phyloP scores from a whole-genome alignment of 1,140 invertebrate genomes.

The Anoplophora glabripennis region DNA sequence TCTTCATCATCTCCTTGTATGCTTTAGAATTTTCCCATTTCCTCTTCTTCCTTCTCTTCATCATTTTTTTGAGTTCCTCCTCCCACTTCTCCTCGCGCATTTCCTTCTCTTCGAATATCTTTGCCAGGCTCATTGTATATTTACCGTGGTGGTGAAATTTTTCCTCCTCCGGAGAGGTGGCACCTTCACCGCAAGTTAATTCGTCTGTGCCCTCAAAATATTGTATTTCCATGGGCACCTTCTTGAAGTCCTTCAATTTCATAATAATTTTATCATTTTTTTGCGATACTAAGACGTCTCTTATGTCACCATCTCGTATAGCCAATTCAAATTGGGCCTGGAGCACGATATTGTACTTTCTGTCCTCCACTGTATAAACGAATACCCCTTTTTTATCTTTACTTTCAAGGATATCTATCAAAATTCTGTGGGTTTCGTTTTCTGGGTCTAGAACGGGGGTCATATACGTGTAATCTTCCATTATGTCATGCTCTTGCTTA shows the following conservation, averaged over 20 bases:
- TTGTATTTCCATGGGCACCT: constrained; percentile 67
- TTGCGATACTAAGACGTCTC: constrained; percentile 71
- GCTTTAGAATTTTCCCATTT: constrained; percentile 52
- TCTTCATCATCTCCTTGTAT: constrained; percentile 59
- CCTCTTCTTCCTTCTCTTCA: constrained; percentile 45
- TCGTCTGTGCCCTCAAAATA: constrained; percentile 57
- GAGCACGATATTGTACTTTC: constrained; percentile 71
- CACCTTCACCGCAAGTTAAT: constrained; percentile 59
- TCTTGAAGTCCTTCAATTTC: constrained; percentile 68
- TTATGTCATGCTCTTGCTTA: constrained; percentile 61
- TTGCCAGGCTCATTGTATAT: constrained; percentile 61
- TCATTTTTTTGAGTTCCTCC: constrained; percentile 44
- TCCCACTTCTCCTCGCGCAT: constrained; percentile 60
- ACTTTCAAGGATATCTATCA: constrained; percentile 60
- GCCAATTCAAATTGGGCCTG: constrained; percentile 71
- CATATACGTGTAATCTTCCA: constrained; percentile 71
- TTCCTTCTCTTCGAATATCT: constrained; percentile 77
- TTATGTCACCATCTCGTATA: constrained; percentile 71
- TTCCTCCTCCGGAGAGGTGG: constrained; percentile 60
- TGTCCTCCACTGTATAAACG: constrained; percentile 73
- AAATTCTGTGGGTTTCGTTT: constrained; percentile 59
- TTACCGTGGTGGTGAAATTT: constrained; percentile 56
- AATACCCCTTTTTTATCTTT: constrained; percentile 63
- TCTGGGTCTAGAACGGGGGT: constrained; percentile 67
- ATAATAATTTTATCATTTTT: constrained; percentile 71